These are phyloP conservation scores for Synanceia verrucosa DNA, from an alignment of 2,797 vertebrate species.

Conservation along the genomic window DNA sequence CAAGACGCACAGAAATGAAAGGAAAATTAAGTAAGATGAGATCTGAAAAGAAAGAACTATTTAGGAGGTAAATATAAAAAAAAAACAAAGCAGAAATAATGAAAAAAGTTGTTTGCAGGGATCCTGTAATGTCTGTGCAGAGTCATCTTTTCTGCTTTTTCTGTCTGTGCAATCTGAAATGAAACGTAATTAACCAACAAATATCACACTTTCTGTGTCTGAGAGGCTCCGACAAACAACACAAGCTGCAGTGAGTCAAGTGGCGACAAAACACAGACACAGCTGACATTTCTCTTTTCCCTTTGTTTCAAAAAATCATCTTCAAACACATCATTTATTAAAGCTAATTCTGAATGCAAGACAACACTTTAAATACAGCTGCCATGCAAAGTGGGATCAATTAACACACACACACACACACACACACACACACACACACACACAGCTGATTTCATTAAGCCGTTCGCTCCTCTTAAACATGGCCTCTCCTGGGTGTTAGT, in stretches of 20 bases:
- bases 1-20: slow-evolving; percentile 14
- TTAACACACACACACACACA: slow-evolving; percentile 30
- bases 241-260: not conserved
- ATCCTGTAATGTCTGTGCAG: not conserved
- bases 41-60: not conserved
- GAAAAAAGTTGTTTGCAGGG: not conserved
- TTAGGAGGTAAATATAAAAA: not conserved
- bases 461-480: slow-evolving; percentile 65
- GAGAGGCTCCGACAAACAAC: not conserved
- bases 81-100: not conserved
- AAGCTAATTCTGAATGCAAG: slow-evolving; percentile 41
- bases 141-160: not conserved
- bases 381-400: slow-evolving; percentile 38
- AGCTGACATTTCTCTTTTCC: not conserved
- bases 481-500: slow-evolving; percentile 70
- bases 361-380: slow-evolving; percentile 61
- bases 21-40: not conserved
- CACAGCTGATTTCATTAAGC: slow-evolving; percentile 65
- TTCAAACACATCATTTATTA: slow-evolving; percentile 31
- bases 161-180: not conserved
- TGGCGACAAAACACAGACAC: slow-evolving; percentile 12
- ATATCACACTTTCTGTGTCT: not conserved
- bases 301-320: slow-evolving; percentile 28
- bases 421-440: slow-evolving; percentile 33
- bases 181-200: not conserved